These are phyloP conservation scores for Phorcus lineatus DNA, from an alignment of 2,888 invertebrate genomes.

Conservation along the genomic window DNA sequence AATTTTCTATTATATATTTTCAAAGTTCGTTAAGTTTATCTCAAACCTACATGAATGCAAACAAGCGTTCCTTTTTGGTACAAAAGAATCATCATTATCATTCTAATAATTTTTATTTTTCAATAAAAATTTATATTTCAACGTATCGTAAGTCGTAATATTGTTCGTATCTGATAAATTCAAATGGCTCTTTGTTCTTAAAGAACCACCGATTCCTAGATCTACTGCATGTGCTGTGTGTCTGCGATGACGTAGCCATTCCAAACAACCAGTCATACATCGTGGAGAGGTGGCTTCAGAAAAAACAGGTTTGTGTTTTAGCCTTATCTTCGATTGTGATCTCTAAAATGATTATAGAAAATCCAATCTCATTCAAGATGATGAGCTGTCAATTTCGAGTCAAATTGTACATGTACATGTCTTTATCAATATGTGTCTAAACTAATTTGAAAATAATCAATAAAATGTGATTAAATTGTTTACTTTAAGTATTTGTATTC, in stretches of 20 bases:
- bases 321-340: background rate
- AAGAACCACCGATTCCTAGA: conserved; percentile 74
- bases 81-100: too few species aligned
- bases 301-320: conserved; percentile 61
- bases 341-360: background rate
- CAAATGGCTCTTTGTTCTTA: too few species aligned
- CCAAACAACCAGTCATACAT: conserved; percentile 76
- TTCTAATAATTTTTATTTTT: too few species aligned
- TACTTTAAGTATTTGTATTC: background rate
- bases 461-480: background rate
- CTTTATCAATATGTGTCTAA: too few species aligned
- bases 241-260: conserved; percentile 74
- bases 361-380: background rate
- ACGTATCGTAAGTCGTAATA: too few species aligned
- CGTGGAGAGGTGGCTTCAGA: conserved; percentile 72
- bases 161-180: too few species aligned
- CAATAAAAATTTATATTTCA: too few species aligned
- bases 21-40: too few species aligned
- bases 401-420: too few species aligned
- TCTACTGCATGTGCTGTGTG: conserved; percentile 73
- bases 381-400: background rate
- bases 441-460: background rate
- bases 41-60: too few species aligned
- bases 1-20: too few species aligned
- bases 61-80: too few species aligned